Evolutionary conservation across 2,888 invertebrate genomes (phyloP).

Genomic region (Epirrita christyi): DNA sequence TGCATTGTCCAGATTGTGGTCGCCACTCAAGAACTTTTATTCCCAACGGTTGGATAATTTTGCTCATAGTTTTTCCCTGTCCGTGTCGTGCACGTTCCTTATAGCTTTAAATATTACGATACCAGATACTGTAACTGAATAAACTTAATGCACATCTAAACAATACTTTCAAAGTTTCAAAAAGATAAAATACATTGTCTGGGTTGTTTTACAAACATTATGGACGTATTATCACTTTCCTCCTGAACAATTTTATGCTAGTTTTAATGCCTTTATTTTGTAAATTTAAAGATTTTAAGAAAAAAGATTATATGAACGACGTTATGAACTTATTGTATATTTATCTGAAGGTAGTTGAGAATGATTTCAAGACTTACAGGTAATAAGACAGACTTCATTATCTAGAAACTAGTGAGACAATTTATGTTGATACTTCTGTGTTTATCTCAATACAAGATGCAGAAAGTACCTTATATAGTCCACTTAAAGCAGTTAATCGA

Average conservation of each 20-base stretch:
- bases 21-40: too few species aligned
- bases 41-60: too few species aligned
- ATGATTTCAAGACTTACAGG: too few species aligned
- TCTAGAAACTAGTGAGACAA: too few species aligned
- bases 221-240: conserved; percentile 27
- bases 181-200: conserved; percentile 35
- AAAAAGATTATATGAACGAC: neutral
- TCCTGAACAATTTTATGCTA: conserved; percentile 24
- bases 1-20: too few species aligned
- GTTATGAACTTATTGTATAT: too few species aligned
- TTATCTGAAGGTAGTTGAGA: too few species aligned
- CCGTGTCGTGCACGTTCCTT: conserved; percentile 7
- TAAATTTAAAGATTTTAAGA: conserved; percentile 11
- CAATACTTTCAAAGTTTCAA: conserved; percentile 33
- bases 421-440: too few species aligned
- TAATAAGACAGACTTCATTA: too few species aligned
- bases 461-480: too few species aligned
- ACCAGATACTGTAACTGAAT: conserved; percentile 45
- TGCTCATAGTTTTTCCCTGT: neutral
- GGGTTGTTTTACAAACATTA: conserved; percentile 30
- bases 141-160: conserved; percentile 41
- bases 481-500: too few species aligned
- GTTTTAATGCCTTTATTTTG: conserved; percentile 21
- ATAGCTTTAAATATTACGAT: conserved; percentile 45
- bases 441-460: too few species aligned